Conservation (phyloP, 2,113 vertebrate genomes). For the Spizaetus ornatus region DNA sequence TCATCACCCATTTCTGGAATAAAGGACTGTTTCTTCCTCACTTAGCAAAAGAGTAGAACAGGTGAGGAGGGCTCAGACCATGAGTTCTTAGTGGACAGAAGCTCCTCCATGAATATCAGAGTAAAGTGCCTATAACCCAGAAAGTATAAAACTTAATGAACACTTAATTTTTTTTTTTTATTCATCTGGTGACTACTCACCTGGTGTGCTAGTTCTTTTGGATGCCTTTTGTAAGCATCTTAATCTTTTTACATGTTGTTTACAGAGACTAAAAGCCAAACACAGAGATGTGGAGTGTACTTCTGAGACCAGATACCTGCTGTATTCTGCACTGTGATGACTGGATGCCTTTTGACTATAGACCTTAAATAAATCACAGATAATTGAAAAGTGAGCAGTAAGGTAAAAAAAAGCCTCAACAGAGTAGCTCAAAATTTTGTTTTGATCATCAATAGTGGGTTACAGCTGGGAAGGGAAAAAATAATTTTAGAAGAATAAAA, state of each 20-base stretch:
- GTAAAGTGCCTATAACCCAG: neutral
- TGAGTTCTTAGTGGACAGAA: neutral
- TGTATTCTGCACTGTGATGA: neutral
- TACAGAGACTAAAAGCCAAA: neutral
- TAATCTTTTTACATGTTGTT: neutral
- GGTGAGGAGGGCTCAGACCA: neutral
- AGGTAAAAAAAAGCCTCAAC: neutral
- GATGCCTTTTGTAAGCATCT: neutral
- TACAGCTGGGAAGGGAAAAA: neutral
- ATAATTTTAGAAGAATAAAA: neutral
- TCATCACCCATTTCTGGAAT: neutral
- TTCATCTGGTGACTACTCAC: neutral
- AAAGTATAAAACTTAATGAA: neutral
- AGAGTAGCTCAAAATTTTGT: neutral
- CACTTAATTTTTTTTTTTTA: neutral
- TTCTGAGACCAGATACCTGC: neutral
- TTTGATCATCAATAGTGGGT: neutral
- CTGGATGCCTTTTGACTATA: neutral
- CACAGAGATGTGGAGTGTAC: neutral
- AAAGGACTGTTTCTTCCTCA: neutral
- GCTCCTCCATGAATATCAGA: neutral
- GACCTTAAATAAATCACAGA: neutral
- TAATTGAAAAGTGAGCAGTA: neutral
- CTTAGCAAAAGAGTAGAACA: neutral
- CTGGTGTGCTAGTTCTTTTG: neutral